phyloP scores from a whole-genome alignment of 2,113 vertebrate genomes.

The Psittacara wagleri region DNA sequence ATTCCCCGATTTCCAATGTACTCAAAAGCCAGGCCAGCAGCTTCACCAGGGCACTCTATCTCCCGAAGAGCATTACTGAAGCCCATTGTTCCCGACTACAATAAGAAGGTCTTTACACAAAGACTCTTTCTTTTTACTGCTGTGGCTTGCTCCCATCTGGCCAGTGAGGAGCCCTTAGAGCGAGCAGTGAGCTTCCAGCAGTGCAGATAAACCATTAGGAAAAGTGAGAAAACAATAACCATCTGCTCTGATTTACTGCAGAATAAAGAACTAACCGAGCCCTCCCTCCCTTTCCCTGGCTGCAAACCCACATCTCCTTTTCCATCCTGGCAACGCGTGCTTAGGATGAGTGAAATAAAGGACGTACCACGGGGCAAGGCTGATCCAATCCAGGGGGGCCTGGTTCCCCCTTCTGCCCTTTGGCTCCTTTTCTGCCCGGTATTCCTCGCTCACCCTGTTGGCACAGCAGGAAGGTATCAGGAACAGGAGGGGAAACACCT shows the following conservation, averaged over 20 bases:
- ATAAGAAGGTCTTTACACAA: slow-evolving; percentile 19
- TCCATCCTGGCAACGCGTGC: accelerated
- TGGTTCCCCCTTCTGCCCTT: slow-evolving; percentile 95
- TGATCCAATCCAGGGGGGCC: slow-evolving; percentile 94
- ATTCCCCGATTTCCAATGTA: background rate
- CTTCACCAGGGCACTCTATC: background rate
- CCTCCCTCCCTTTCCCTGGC: background rate
- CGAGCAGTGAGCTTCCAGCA: background rate
- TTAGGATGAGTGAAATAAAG: background rate
- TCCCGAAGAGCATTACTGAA: background rate
- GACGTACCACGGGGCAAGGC: slow-evolving; percentile 94
- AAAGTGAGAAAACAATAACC: slow-evolving; percentile 55
- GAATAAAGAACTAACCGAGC: background rate
- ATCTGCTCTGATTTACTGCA: slow-evolving; percentile 57
- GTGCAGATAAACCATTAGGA: slow-evolving; percentile 32
- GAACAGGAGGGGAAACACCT: background rate
- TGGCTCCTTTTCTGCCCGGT: slow-evolving; percentile 89
- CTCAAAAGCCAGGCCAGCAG: background rate
- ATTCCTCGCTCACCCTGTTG: slow-evolving; percentile 88
- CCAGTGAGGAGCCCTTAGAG: slow-evolving; percentile 10
- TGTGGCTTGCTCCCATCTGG: slow-evolving; percentile 40
- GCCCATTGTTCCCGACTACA: slow-evolving; percentile 27
- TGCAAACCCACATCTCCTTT: background rate
- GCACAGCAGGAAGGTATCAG: background rate
- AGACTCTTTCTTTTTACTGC: slow-evolving; percentile 25